These are phyloP conservation scores for Oryctolagus cuniculus DNA, from an alignment of 2,113 vertebrate genomes.

Conservation along the genomic window DNA sequence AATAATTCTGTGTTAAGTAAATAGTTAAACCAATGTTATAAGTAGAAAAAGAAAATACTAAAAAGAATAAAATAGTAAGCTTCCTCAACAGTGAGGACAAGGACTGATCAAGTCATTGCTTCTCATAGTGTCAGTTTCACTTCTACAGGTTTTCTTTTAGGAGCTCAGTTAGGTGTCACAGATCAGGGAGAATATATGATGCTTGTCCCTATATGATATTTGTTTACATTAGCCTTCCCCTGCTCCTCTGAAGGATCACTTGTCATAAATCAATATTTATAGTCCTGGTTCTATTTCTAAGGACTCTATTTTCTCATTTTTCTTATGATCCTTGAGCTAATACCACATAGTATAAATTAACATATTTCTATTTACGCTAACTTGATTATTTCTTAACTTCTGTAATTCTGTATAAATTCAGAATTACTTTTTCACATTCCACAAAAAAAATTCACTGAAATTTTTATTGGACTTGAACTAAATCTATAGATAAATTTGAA, in stretches of 20 bases:
- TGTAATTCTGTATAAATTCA: neutral
- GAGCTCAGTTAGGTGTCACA: too few species aligned
- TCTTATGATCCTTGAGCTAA: neutral
- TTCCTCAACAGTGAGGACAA: too few species aligned
- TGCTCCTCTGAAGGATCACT: neutral
- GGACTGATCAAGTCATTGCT: too few species aligned
- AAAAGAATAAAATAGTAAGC: too few species aligned
- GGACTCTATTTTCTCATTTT: neutral
- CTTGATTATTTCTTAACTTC: neutral
- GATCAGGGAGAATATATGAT: too few species aligned
- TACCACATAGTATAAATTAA: neutral
- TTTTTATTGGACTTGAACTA: slow-evolving; percentile 13
- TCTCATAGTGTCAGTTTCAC: too few species aligned
- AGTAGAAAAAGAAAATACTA: too few species aligned
- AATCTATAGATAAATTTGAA: neutral
- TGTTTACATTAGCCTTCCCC: neutral
- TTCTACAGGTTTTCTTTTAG: too few species aligned
- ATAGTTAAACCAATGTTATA: too few species aligned
- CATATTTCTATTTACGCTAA: neutral
- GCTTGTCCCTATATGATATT: too few species aligned
- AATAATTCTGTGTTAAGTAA: too few species aligned
- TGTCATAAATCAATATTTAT: neutral
- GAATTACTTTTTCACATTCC: neutral
- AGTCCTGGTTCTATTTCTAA: neutral
- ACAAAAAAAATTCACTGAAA: neutral